Evolutionary conservation across 1,140 invertebrate species (phyloP), one percentile per base, ranked within the genome.

Genomic region (Tyrophagus putrescentiae): DNA sequence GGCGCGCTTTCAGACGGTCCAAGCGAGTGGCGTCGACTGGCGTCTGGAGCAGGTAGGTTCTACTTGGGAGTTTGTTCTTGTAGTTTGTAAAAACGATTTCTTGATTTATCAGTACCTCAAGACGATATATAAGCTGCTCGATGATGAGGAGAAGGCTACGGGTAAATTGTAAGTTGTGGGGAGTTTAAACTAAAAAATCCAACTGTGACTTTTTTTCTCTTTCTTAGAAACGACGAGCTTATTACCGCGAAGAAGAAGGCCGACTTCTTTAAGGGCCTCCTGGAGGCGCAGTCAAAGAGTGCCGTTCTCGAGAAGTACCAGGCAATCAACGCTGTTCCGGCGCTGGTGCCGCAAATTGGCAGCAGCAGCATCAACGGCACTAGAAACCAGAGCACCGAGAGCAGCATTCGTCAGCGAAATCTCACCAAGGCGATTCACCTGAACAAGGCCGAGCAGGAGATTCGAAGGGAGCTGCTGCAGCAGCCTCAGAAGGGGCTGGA

Each of bases 361-460:
- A n/a, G n/a, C n/a, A n/a, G n/a, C n/a, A n/a, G n/a, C n/a, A n/a
- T n/a, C n/a, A n/a, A n/a, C n/a, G n/a, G n/a, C n/a, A n/a, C n/a
- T n/a, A n/a, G n/a, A n/a, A n/a, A n/a, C n/a, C n/a, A n/a, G n/a
- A n/a, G n/a, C n/a, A n/a, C 18, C 41, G 25, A 42, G 1, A 42
- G 3, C 41, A 42, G 31, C 31, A 48, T 7, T 48, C 45, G 31
- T 21, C 7, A 18, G 21, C 4, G 4, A 53, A 53, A 53, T 53
- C 13, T n/a, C n/a, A 54, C 52, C n/a, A 54, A 54, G 39, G 7
- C 13, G 25, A 54, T 54, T n/a, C 52, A 54, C 25, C 27, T 54
- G 13, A 54, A 13, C 2, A 27, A 54, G 25, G 39, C 39, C 25
- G 52, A 54, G 11, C n/a, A 54, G 39, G 13, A 27, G 25, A 54